A percentile compares a stretch with the other conserved stretches of the same genome.
Conservation (phyloP, 2,113 vertebrate species). For the Dipodomys spectabilis region DNA sequence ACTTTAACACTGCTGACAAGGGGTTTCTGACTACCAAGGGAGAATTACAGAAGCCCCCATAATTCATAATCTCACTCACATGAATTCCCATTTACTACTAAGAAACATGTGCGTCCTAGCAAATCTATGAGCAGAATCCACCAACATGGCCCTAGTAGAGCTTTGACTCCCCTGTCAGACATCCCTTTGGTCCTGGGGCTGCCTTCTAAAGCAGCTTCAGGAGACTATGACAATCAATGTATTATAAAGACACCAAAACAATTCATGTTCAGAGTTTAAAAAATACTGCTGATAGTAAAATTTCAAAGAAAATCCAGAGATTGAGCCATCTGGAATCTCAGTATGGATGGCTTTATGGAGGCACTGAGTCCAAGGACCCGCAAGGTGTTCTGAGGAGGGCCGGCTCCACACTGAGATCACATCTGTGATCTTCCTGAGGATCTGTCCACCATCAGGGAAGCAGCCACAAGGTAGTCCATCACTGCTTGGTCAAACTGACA, state of each 20-base stretch:
- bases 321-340: constrained; percentile 53
- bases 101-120: constrained; percentile 65
- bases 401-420: neutral
- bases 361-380: neutral
- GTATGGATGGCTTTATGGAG: neutral
- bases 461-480: neutral
- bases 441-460: neutral
- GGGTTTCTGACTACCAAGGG: constrained; percentile 57
- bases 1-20: constrained; percentile 61
- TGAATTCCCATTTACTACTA: constrained; percentile 63
- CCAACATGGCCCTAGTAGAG: constrained; percentile 43
- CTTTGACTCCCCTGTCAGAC: constrained; percentile 13
- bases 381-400: neutral
- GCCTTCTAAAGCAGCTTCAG: constrained; percentile 29
- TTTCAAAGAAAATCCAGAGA: constrained; percentile 32
- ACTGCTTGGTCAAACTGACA: neutral
- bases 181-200: neutral
- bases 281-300: constrained; percentile 45
- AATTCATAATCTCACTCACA: constrained; percentile 46
- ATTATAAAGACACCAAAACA: constrained; percentile 45
- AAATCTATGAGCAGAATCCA: constrained; percentile 64
- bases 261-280: constrained; percentile 61
- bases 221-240: neutral
- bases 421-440: neutral
- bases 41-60: neutral